Conservation (phyloP, 2,113 vertebrate species). For the Cisticola juncidis region DNA sequence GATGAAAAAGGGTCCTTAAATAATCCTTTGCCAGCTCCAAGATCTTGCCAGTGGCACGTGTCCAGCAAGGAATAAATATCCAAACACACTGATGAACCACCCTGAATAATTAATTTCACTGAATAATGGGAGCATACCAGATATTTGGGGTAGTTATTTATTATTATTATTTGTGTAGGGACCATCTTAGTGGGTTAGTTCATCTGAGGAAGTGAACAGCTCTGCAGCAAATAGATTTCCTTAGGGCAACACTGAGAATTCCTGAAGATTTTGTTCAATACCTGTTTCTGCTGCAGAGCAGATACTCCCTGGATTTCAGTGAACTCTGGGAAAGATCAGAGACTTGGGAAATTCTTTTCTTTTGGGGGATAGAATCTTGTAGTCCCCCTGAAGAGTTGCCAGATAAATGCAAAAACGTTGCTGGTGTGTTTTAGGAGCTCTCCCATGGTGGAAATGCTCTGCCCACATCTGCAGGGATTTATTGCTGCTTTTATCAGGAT, state of each 20-base stretch:
- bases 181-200: not conserved
- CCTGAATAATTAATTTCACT: not conserved
- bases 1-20: not conserved
- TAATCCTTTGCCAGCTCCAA: not conserved
- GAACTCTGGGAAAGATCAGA: not conserved
- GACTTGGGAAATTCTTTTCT: not conserved
- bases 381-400: not conserved
- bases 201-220: not conserved
- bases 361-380: too few relatives aligned
- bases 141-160: not conserved
- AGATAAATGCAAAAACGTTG: not conserved
- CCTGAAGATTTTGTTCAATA: not conserved
- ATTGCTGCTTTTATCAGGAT: not conserved
- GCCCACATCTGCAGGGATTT: not conserved
- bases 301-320: not conserved
- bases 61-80: not conserved
- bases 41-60: not conserved
- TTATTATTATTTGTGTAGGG: not conserved
- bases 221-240: not conserved
- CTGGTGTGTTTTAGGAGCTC: rapidly evolving
- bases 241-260: not conserved
- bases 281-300: not conserved
- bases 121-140: not conserved
- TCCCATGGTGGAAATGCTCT: not conserved
- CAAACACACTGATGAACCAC: not conserved